phyloP scores from a whole-genome alignment of 2,888 invertebrate genomes.

The Eubasilissa splendida region DNA sequence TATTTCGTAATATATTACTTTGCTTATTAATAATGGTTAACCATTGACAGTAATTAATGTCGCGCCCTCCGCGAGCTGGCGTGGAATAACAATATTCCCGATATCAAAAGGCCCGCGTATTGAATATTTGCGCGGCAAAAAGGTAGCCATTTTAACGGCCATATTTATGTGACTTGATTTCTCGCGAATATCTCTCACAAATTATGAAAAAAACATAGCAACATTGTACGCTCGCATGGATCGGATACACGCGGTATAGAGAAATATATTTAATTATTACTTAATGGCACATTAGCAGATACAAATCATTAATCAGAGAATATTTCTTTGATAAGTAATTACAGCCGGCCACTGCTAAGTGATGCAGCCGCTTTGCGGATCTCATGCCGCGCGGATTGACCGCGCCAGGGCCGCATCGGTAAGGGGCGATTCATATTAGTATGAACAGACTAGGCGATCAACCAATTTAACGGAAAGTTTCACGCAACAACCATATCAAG shows the following conservation, averaged over 20 bases:
- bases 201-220: conserved; percentile 46
- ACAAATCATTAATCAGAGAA: conserved; percentile 50
- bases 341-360: not conserved
- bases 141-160: conserved; percentile 42
- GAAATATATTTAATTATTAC: conserved; percentile 44
- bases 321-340: conserved; percentile 44
- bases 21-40: conserved; percentile 12
- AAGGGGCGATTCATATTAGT: no score
- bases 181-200: conserved; percentile 48
- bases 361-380: not conserved
- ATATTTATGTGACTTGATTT: conserved; percentile 48
- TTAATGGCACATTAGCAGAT: conserved; percentile 50
- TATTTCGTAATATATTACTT: conserved; percentile 19
- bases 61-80: conserved; percentile 20
- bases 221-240: conserved; percentile 35
- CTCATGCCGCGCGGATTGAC: not conserved
- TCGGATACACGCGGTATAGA: conserved; percentile 41
- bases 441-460: no score
- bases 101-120: conserved; percentile 40
- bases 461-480: no score
- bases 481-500: no score
- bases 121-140: conserved; percentile 43
- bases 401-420: not conserved
- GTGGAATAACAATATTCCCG: conserved; percentile 33
- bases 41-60: conserved; percentile 22